phyloP scores from a whole-genome alignment of 2,797 vertebrate genomes.

The Semotilus atromaculatus region DNA sequence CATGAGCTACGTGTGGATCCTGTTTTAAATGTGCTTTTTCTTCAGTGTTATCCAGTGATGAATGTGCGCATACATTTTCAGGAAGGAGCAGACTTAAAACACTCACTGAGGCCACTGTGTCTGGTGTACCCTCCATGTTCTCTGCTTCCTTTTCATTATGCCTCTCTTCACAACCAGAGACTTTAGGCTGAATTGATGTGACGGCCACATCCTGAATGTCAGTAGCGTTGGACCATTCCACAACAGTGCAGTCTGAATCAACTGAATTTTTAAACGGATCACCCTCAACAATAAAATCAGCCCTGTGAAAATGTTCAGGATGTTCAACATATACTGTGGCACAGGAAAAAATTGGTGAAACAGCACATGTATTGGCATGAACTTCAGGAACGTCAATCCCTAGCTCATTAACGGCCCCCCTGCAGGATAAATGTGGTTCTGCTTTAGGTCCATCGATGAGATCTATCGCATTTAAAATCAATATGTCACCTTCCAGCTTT shows the following conservation, averaged over 20 bases:
- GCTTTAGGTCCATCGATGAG: neutral
- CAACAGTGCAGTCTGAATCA: slow-evolving; percentile 62
- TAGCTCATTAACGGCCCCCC: slow-evolving; percentile 4
- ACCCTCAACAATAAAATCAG: slow-evolving; percentile 14
- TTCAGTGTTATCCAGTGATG: slow-evolving; percentile 33
- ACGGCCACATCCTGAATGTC: slow-evolving; percentile 6
- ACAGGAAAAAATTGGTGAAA: neutral
- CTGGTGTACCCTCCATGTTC: neutral
- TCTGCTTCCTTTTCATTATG: slow-evolving; percentile 6
- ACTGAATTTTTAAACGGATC: slow-evolving; percentile 50
- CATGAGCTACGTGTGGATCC: slow-evolving; percentile 16
- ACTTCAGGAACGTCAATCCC: neutral
- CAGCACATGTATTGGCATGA: neutral
- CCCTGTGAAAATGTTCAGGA: neutral
- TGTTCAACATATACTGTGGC: neutral
- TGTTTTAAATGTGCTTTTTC: slow-evolving; percentile 19
- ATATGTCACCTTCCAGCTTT: neutral
- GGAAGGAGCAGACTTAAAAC: slow-evolving; percentile 8
- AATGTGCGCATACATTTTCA: slow-evolving; percentile 4
- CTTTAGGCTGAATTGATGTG: neutral
- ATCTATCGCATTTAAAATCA: neutral
- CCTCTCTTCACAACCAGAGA: neutral
- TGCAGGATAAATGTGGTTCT: neutral
- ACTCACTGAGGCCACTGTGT: slow-evolving; percentile 26
- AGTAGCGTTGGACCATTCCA: slow-evolving; percentile 58